These are phyloP conservation scores for Xylota sylvarum DNA, from an alignment of 2,888 invertebrate species.

Conservation along the genomic window DNA sequence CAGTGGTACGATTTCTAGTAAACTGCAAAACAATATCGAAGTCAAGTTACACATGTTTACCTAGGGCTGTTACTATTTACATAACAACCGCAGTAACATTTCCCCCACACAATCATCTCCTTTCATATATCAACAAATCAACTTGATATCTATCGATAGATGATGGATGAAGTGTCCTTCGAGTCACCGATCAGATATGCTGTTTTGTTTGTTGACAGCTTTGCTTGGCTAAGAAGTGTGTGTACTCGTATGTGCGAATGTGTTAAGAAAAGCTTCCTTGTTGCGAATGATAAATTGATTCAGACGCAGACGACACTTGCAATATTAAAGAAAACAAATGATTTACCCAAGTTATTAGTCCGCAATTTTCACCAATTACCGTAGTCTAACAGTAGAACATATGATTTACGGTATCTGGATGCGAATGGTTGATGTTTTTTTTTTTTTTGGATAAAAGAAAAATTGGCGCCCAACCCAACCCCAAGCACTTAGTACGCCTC, in stretches of 20 bases:
- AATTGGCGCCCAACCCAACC: conserved; percentile 42
- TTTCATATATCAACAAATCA: conserved; percentile 45
- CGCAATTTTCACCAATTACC: conserved; percentile 25
- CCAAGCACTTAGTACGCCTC: background rate
- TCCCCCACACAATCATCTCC: background rate
- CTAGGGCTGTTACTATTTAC: conserved; percentile 11
- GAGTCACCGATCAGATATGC: conserved; percentile 36
- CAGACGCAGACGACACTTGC: background rate
- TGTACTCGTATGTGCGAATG: conserved; percentile 2
- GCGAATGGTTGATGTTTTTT: background rate
- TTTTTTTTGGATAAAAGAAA: background rate
- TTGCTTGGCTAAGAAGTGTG: conserved; percentile 19
- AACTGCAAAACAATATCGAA: conserved; percentile 8
- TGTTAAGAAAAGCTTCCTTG: background rate
- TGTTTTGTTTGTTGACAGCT: conserved; percentile 52
- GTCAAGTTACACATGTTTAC: conserved; percentile 13
- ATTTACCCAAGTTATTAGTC: conserved; percentile 21
- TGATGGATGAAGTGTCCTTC: conserved; percentile 41
- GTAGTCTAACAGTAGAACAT: background rate
- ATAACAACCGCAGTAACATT: conserved; percentile 28
- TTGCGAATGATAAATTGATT: conserved; percentile 61
- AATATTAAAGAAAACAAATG: conserved; percentile 38
- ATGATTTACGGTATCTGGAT: conserved; percentile 27
- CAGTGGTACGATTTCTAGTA: background rate
- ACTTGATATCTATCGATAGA: conserved; percentile 36